Evolutionary conservation across 2,888 invertebrate genomes (phyloP).

Genomic region (Gibbula magus): DNA sequence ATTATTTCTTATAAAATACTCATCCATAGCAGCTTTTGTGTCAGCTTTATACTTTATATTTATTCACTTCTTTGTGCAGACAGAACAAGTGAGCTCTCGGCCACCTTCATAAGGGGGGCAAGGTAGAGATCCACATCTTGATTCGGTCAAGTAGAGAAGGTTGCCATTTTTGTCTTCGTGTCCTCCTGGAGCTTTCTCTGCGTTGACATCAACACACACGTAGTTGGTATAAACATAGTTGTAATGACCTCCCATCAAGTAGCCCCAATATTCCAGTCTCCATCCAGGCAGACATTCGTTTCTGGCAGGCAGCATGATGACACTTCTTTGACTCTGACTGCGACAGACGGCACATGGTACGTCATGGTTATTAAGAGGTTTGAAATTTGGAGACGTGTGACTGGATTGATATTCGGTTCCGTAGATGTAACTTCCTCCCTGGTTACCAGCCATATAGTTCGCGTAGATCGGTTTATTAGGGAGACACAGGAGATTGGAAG

Average conservation of each 20-base stretch:
- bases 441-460: neutral
- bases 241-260: slow-evolving; percentile 14
- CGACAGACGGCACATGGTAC: slow-evolving; percentile 43
- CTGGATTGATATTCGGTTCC: slow-evolving; percentile 34
- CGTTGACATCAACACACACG: slow-evolving; percentile 36
- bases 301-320: slow-evolving; percentile 39
- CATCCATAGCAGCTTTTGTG: too few species aligned
- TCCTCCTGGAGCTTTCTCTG: slow-evolving; percentile 26
- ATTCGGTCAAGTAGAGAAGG: slow-evolving; percentile 34
- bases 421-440: slow-evolving; percentile 17
- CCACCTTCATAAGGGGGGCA: slow-evolving; percentile 34
- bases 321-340: slow-evolving; percentile 10
- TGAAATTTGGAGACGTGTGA: neutral
- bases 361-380: slow-evolving; percentile 33
- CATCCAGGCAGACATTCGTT: slow-evolving; percentile 36
- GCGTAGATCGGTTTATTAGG: slow-evolving; percentile 29
- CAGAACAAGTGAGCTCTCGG: slow-evolving; percentile 33
- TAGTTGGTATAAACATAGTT: slow-evolving; percentile 30
- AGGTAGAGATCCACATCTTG: slow-evolving; percentile 33
- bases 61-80: slow-evolving; percentile 10
- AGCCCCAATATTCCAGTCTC: slow-evolving; percentile 38
- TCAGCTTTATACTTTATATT: too few species aligned
- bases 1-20: too few species aligned
- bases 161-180: slow-evolving; percentile 29
- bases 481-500: slow-evolving; percentile 30